Conservation (phyloP, 1,140 invertebrate species). For the Belonocnema kinseyi region DNA sequence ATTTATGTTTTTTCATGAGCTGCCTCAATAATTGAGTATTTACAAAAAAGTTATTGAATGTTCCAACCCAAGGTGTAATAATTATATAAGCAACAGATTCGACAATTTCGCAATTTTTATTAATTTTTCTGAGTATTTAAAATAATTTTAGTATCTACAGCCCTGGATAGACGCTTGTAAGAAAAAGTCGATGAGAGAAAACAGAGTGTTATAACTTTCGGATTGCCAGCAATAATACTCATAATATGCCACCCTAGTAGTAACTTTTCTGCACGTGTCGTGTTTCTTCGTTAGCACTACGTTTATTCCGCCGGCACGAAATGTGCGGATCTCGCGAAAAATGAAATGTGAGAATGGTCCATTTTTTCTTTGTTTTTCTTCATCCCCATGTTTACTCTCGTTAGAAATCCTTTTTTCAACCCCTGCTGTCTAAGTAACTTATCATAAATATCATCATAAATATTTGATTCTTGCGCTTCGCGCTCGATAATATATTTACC, state of each 20-base stretch:
- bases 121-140: background rate
- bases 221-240: constrained; percentile 55
- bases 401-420: background rate
- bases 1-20: no score
- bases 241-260: constrained; percentile 43
- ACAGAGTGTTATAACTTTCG: constrained; percentile 60
- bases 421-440: background rate
- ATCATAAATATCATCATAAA: constrained; percentile 44
- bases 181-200: constrained; percentile 51
- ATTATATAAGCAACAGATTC: no score
- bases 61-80: no score
- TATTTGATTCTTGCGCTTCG: no score
- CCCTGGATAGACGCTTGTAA: constrained; percentile 33
- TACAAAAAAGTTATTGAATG: no score
- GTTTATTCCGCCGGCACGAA: constrained; percentile 41
- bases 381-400: background rate
- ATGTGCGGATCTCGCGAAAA: constrained; percentile 52
- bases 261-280: constrained; percentile 53
- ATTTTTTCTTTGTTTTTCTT: constrained; percentile 42
- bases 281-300: constrained; percentile 68
- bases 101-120: background rate
- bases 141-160: background rate
- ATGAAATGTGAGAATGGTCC: constrained; percentile 50
- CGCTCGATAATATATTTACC: no score
- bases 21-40: no score